phyloP scores from a whole-genome alignment of 2,888 invertebrate species.

The Ophioninae sp. region DNA sequence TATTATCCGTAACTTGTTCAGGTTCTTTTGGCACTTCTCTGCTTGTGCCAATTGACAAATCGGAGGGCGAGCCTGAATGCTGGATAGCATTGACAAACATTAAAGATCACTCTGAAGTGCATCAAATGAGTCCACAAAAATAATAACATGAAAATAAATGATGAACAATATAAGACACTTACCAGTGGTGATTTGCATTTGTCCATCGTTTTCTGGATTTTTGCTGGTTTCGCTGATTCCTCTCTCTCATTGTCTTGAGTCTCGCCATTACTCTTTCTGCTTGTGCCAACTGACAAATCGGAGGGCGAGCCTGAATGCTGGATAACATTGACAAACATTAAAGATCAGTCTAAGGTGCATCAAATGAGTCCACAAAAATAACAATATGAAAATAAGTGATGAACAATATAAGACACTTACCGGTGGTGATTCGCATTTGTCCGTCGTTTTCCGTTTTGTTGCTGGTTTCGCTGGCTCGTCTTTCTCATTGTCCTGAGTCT shows the following conservation, averaged over 20 bases:
- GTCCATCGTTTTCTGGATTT: conserved; percentile 11
- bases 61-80: conserved; percentile 69
- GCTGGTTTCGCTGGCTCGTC: conserved; percentile 21
- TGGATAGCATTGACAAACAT: conserved; percentile 45
- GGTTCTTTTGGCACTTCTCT: conserved; percentile 60
- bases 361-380: background rate
- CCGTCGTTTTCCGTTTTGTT: conserved; percentile 14
- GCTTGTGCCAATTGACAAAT: conserved; percentile 68
- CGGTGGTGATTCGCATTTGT: conserved; percentile 34
- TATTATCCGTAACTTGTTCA: conserved; percentile 79
- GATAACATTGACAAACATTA: conserved; percentile 6
- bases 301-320: conserved; percentile 69
- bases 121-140: background rate
- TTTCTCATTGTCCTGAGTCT: conserved; percentile 9
- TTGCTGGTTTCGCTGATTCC: conserved; percentile 25
- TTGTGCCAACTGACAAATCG: conserved; percentile 69
- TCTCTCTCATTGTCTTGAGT: conserved; percentile 11
- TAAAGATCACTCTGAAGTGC: background rate
- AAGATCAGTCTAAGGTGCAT: background rate
- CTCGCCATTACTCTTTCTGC: conserved; percentile 58
- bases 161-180: background rate
- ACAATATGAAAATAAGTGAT: background rate
- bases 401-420: conserved; percentile 16
- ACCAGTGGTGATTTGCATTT: conserved; percentile 39
- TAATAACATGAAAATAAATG: background rate